Base-by-base conservation (phyloP, 2,113 vertebrate genomes). In the Zosterops pallidus region DNA sequence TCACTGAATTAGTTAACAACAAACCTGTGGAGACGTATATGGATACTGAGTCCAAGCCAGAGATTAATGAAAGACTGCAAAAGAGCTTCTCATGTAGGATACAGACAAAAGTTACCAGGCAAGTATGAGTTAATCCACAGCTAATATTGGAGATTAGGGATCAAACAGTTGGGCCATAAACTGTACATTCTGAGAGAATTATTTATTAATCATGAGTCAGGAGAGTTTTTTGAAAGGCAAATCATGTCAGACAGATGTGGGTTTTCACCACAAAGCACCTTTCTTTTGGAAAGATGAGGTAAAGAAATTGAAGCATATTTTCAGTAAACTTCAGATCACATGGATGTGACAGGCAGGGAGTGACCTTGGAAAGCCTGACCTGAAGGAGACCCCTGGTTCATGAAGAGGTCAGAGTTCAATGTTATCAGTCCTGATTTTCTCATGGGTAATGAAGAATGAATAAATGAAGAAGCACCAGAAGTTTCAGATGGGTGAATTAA, bases 161-260 rank as follows among this genome's bases (percentile, higher is more conserved):
- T 94, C 80, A 94, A 95, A 96, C 52, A 86, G 46, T 57, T 68
- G 83, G 77, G 87, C 79, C 81, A 88, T 67, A 90, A 94, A 88
- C 78, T 72, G 67, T 74, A 67, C 29, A 90, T 96, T 95, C 86
- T 93, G 69, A 95, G 71, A 87, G 76, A 95, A 89, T 93, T 87
- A 83, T 96, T 94, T 85, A 95, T 94, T 96, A 90, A 92, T 95
- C 62, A 22, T 80, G 80, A 96, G 57, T 93, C 95, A 94, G 50
- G 18, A 92, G 88, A 80, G 65, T 47, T 84, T 93, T 91, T 86
- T 96, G 82, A 86, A 93, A 94, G 83, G 55, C 71, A 92, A 94
- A 92, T 92, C 82, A 41, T 89, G 65, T 78, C 87, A 94, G 76
- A 68, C 21, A 91, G 78, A 92, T 49, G 52, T 47, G 77, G 33